Conservation (phyloP, 2,888 invertebrate species). For the Melikaiella ostensackeni region DNA sequence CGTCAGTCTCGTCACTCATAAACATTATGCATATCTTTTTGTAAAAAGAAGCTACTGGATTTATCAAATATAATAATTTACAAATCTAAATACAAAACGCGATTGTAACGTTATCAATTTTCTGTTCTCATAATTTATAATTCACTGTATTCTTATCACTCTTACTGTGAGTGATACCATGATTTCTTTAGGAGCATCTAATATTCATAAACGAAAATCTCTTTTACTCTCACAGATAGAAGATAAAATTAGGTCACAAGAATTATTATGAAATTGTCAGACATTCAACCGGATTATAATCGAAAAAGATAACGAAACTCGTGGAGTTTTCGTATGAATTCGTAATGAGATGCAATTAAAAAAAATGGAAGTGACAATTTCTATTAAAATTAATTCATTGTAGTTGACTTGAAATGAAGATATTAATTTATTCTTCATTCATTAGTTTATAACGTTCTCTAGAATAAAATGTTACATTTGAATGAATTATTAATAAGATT, state of each 20-base stretch:
- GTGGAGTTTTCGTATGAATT: not conserved
- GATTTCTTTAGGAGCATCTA: not conserved
- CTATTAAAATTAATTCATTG: too few species aligned
- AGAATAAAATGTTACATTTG: too few species aligned
- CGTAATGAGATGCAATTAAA: not conserved
- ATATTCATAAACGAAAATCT: slow-evolving; percentile 22
- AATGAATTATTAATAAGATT: not conserved
- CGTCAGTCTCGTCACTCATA: not conserved
- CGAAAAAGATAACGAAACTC: slow-evolving; percentile 2
- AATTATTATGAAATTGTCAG: slow-evolving; percentile 24
- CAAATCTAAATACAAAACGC: not conserved
- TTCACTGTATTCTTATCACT: not conserved
- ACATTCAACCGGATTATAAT: slow-evolving; percentile 10
- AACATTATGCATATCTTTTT: not conserved
- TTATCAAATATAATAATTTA: not conserved
- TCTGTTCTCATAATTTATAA: not conserved
- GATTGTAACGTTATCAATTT: not conserved
- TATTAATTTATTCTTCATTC: not conserved
- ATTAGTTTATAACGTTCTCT: too few species aligned
- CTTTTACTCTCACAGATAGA: slow-evolving; percentile 5
- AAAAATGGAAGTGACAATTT: too few species aligned
- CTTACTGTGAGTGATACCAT: not conserved
- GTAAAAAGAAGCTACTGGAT: not conserved
- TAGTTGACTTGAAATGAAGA: not conserved
- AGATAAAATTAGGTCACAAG: slow-evolving; percentile 31